Percentiles rank a stretch among this genome's conserved stretches.
phyloP scores from a whole-genome alignment of 92 coral and sea anemone species.

The Epizoanthus ramosus region DNA sequence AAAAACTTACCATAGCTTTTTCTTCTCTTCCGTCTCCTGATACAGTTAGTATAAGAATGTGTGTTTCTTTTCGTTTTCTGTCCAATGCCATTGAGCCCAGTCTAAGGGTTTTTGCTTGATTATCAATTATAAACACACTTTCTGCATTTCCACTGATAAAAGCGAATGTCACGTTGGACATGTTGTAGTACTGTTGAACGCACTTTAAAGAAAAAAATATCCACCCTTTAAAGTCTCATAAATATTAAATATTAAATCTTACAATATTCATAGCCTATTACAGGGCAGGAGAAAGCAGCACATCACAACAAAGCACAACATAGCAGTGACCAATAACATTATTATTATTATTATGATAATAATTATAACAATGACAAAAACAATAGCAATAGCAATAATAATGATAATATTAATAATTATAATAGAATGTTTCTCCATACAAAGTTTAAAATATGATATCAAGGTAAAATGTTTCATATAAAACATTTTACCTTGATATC shows the following conservation, averaged over 20 bases:
- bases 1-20: conserved; percentile 5
- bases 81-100: conserved; percentile 33
- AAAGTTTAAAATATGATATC: no score
- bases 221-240: no score
- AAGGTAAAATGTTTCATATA: no score
- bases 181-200: conserved; percentile 2
- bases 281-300: no score
- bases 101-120: conserved; percentile 11
- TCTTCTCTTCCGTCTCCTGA: conserved; percentile 4
- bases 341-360: no score
- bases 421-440: no score
- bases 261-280: not conserved
- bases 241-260: no score
- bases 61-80: not conserved
- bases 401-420: no score
- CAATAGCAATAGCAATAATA: no score
- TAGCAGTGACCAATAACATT: no score
- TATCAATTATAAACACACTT: conserved; percentile 4
- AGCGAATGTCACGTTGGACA: conserved; percentile 2
- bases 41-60: not conserved
- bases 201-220: not conserved
- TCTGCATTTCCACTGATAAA: conserved; percentile 17
- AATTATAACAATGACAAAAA: no score
- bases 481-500: no score
- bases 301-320: not conserved